These are phyloP conservation scores for Orcinus orca DNA, from an alignment of 2,113 vertebrate species.

Conservation along the genomic window DNA sequence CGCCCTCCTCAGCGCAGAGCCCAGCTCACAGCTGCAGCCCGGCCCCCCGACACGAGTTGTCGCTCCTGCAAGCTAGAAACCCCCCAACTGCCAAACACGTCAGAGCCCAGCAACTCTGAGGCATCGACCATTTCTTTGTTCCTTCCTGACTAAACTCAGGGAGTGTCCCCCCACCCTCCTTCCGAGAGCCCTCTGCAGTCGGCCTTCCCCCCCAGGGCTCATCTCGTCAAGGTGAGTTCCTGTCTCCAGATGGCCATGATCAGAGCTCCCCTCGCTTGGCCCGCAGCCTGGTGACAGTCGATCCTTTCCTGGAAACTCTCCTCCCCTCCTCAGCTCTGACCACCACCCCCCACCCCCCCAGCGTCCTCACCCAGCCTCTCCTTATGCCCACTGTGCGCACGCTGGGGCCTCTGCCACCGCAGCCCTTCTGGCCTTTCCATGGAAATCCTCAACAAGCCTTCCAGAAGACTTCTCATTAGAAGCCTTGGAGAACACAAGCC, in stretches of 20 bases:
- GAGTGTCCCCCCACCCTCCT: background rate
- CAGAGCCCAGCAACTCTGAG: too few relatives aligned
- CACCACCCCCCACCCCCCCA: background rate
- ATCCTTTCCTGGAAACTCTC: background rate
- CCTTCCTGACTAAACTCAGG: background rate
- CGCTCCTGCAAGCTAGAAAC: rapidly evolving
- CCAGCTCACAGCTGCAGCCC: background rate
- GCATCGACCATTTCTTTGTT: background rate
- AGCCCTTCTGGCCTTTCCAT: background rate
- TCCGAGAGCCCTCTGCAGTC: background rate
- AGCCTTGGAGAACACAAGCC: background rate
- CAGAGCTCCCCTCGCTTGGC: background rate
- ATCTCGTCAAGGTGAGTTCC: background rate
- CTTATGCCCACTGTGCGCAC: background rate
- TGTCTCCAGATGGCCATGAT: too few relatives aligned
- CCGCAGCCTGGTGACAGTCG: background rate
- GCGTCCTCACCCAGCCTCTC: background rate
- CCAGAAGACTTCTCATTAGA: background rate
- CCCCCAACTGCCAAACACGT: too few relatives aligned
- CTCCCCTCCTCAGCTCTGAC: too few relatives aligned
- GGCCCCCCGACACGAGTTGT: rapidly evolving
- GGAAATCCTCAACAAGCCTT: background rate
- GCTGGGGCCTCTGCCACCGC: background rate
- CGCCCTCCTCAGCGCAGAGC: background rate
- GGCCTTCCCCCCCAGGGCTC: background rate